phyloP scores from a whole-genome alignment of 1,140 invertebrate genomes.

The Pseudomyrmex pallidus region DNA sequence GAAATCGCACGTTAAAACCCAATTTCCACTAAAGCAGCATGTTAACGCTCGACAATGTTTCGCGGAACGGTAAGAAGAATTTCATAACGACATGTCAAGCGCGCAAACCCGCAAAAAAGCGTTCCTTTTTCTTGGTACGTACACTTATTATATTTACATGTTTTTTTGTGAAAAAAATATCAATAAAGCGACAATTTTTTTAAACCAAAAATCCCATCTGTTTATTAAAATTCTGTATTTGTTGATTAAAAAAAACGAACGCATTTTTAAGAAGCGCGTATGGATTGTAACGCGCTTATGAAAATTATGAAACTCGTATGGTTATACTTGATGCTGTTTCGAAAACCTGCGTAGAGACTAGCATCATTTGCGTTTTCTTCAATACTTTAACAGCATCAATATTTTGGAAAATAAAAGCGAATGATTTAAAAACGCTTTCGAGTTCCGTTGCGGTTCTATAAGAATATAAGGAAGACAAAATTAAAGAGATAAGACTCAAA shows the following conservation, averaged over 20 bases:
- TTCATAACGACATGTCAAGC: slow-evolving; percentile 28
- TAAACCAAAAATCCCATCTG: background rate
- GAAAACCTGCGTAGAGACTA: slow-evolving; percentile 10
- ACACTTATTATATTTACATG: too few relatives aligned
- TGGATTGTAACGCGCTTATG: slow-evolving; percentile 36
- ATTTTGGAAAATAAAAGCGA: slow-evolving; percentile 14
- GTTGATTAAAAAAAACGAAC: slow-evolving; percentile 17
- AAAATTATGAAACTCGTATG: slow-evolving; percentile 28
- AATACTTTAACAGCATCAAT: slow-evolving; percentile 26
- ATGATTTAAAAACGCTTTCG: background rate
- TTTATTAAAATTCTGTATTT: background rate
- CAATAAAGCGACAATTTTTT: slow-evolving; percentile 3
- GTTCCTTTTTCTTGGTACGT: background rate
- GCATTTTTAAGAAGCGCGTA: slow-evolving; percentile 23
- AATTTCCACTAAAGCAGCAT: slow-evolving; percentile 42
- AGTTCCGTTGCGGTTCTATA: background rate
- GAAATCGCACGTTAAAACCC: slow-evolving; percentile 43
- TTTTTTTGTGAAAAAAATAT: background rate
- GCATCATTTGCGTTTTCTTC: background rate
- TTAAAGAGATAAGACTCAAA: slow-evolving; percentile 26
- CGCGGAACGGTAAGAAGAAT: slow-evolving; percentile 30
- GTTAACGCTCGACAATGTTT: slow-evolving; percentile 30
- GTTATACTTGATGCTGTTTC: slow-evolving; percentile 9
- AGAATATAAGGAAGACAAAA: slow-evolving; percentile 2
- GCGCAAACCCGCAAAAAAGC: slow-evolving; percentile 12